phyloP scores from a whole-genome alignment of 2,113 vertebrate genomes.

The Dasyurus viverrinus region DNA sequence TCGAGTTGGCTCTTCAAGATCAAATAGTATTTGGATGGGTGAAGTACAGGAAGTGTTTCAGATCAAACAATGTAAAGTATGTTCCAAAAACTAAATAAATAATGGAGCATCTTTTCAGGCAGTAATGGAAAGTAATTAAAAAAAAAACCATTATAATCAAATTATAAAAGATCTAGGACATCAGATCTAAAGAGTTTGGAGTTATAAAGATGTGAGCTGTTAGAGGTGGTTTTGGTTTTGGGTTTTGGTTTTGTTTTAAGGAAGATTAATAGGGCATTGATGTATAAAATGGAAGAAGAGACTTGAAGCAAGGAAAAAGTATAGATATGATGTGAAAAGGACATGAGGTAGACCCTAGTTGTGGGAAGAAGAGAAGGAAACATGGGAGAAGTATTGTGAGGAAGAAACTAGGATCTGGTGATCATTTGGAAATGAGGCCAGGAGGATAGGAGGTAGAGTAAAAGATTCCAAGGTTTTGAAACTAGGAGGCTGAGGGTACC shows the following conservation, averaged over 20 bases:
- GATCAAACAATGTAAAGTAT: no score
- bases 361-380: not conserved
- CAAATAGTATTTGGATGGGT: no score
- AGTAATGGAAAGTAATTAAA: no score
- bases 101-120: no score
- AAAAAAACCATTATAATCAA: not conserved
- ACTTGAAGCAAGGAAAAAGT: not conserved
- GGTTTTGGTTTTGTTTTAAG: not conserved
- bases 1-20: no score
- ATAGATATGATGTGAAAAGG: not conserved
- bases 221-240: not conserved
- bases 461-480: not conserved
- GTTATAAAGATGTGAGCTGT: not conserved
- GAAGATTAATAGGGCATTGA: not conserved
- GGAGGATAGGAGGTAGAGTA: not conserved
- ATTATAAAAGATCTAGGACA: not conserved
- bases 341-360: not conserved
- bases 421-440: not conserved
- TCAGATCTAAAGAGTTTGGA: not conserved
- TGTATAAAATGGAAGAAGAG: not conserved
- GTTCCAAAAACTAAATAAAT: no score
- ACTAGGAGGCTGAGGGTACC: not conserved
- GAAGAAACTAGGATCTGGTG: not conserved
- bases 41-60: no score
- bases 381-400: not conserved